Evolutionary conservation across 2,888 invertebrate genomes (phyloP), one percentile per base, ranked within the genome.

Genomic region (Aplocera efformata): DNA sequence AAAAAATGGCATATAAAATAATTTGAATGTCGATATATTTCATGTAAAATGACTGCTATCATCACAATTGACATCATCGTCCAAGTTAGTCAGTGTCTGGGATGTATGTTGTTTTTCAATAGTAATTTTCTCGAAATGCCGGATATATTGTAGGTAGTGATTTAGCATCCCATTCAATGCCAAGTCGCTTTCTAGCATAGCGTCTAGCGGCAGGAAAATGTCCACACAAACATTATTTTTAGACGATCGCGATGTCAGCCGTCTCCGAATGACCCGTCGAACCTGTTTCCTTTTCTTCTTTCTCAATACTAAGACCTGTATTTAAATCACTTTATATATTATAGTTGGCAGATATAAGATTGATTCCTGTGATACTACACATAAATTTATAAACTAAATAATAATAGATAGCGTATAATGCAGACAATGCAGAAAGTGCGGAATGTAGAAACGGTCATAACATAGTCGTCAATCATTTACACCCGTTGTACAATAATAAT

Each of bases 401-500:
- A 25, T 25, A 8, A 25, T 25, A 25, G 2, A 17, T 17, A 2
- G 13, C n/a, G n/a, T n/a, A n/a, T n/a, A n/a, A n/a, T n/a, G n/a
- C n/a, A n/a, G n/a, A n/a, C n/a, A n/a, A n/a, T n/a, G n/a, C n/a
- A n/a, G n/a, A n/a, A n/a, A n/a, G n/a, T 17, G 5, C 5, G 13
- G 13, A 17, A 17, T 17, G 13, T 17, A 3, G 13, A 17, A 17
- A 17, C 13, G 13, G 31, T 17, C 32, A 29, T 28, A 34, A 36
- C 29, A 46, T 28, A n/a, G 8, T 24, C 29, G 23, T 31, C 38
- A 32, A 42, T 48, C 41, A 50, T 46, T 38, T 40, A 34, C 39
- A 43, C 41, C 24, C n/a, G n/a, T n/a, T n/a, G n/a, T n/a, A n/a
- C n/a, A 46, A 30, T 44, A 44, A 44, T 52, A 46, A 63, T 55